Percentiles rank a stretch among this genome's conserved stretches.
Evolutionary conservation across 2,888 invertebrate species (phyloP).

Genomic region (Hypomecis atomaria): DNA sequence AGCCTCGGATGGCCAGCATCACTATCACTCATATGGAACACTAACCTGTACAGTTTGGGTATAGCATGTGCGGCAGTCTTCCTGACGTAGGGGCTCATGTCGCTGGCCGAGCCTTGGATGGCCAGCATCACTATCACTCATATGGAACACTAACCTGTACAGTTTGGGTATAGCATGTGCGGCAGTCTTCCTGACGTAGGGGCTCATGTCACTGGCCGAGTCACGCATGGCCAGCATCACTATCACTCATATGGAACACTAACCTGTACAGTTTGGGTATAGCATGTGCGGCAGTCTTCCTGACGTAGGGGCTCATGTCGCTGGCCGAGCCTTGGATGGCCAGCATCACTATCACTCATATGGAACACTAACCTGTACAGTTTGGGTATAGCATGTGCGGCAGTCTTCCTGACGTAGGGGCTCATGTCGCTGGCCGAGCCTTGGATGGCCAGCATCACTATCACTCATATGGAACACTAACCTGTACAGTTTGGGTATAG

Average conservation of each 20-base stretch:
- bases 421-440: constrained; percentile 99
- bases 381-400: constrained; percentile 99
- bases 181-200: constrained; percentile 99
- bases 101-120: constrained; percentile 97
- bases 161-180: constrained; percentile 99
- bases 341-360: constrained; percentile 99
- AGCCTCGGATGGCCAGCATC: constrained; percentile 98
- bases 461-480: too few species aligned
- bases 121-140: constrained; percentile 99
- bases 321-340: constrained; percentile 98
- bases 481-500: constrained; percentile 99
- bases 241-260: too few species aligned
- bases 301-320: constrained; percentile 99
- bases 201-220: constrained; percentile 98
- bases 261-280: constrained; percentile 99
- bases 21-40: too few species aligned
- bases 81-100: constrained; percentile 99
- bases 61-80: constrained; percentile 99
- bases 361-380: too few species aligned
- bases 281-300: constrained; percentile 99
- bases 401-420: constrained; percentile 99
- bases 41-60: constrained; percentile 98
- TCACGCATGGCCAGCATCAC: constrained; percentile 99
- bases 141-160: too few species aligned
- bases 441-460: constrained; percentile 98